Evolutionary conservation across 2,888 invertebrate genomes (phyloP).

Genomic region (Rotaria sp.): DNA sequence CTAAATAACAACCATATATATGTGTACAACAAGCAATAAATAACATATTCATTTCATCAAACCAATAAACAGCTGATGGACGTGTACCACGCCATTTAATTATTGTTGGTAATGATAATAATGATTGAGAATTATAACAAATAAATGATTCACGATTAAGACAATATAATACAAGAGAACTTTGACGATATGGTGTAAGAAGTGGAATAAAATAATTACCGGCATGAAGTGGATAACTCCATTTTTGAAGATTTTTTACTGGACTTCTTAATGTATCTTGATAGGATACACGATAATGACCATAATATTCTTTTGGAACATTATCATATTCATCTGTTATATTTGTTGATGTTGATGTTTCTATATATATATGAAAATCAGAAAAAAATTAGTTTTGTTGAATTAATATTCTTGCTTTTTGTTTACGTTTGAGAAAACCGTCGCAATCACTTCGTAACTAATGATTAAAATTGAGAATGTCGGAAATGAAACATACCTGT

Average conservation of each 20-base stretch:
- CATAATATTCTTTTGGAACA: not conserved
- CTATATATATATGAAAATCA: not conserved
- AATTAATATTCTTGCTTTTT: not conserved
- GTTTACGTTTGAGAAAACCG: no score
- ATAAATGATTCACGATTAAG: constrained; percentile 9
- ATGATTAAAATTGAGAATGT: no score
- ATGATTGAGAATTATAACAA: constrained; percentile 2
- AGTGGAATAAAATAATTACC: constrained; percentile 24
- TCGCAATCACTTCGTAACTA: no score
- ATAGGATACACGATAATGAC: not conserved
- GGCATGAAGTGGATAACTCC: not conserved
- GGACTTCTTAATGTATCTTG: not conserved
- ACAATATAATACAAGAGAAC: not conserved
- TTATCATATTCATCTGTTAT: constrained; percentile 16
- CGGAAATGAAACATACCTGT: no score
- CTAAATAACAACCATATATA: constrained; percentile 4
- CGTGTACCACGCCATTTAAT: constrained; percentile 24
- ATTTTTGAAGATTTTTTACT: not conserved
- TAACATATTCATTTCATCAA: constrained; percentile 14
- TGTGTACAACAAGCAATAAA: constrained; percentile 26
- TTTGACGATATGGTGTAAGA: not conserved
- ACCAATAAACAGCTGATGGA: constrained; percentile 18
- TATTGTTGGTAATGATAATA: not conserved
- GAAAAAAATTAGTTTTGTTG: not conserved
- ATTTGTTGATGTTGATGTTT: not conserved